Conservation (phyloP, 2,113 vertebrate genomes). For the Scomber scombrus region DNA sequence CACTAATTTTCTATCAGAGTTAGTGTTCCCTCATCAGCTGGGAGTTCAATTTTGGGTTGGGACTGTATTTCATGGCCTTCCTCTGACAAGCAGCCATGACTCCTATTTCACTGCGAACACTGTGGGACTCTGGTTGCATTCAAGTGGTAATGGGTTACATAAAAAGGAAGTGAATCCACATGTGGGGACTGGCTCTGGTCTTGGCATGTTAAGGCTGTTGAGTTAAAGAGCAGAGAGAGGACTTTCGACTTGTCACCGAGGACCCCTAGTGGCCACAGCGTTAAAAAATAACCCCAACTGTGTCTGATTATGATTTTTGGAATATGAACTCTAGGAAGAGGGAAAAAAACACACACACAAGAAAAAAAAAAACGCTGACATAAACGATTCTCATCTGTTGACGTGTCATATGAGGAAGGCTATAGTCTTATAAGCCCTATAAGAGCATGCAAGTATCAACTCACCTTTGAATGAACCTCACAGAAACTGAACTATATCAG, state of each 20-base stretch:
- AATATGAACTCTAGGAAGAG: conserved; percentile 1
- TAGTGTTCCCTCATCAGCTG: conserved; percentile 37
- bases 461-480: conserved; percentile 5
- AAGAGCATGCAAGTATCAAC: background rate
- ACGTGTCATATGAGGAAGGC: conserved; percentile 3
- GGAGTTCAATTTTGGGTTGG: conserved; percentile 54
- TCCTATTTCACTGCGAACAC: conserved; percentile 72
- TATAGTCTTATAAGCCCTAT: background rate
- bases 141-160: conserved; percentile 81
- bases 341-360: background rate
- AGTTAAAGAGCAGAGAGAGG: background rate
- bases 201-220: conserved; percentile 41
- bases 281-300: conserved; percentile 16
- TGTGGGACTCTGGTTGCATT: conserved; percentile 76
- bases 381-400: conserved; percentile 10
- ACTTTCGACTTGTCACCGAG: conserved; percentile 29
- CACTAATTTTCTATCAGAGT: conserved; percentile 22
- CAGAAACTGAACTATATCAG: background rate
- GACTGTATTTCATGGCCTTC: conserved; percentile 41
- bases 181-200: conserved; percentile 73
- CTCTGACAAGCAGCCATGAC: conserved; percentile 60
- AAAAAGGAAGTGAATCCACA: conserved; percentile 81
- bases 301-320: background rate
- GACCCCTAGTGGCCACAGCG: conserved; percentile 59
- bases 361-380: background rate